These are phyloP conservation scores for Isurus oxyrinchus DNA, from an alignment of 2,113 vertebrate species.

Conservation along the genomic window DNA sequence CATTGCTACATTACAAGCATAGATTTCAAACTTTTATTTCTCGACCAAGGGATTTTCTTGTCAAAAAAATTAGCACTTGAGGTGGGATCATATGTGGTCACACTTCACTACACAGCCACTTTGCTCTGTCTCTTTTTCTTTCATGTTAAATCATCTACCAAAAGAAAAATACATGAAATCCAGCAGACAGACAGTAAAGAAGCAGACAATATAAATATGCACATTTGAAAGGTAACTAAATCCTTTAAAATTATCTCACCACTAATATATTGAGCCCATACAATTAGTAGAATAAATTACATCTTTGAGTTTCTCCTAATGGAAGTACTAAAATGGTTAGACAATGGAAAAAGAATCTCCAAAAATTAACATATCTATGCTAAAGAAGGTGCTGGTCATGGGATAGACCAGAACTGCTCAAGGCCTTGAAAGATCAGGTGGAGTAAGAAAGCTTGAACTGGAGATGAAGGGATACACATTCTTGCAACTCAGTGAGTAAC, in stretches of 20 bases:
- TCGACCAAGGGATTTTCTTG: neutral
- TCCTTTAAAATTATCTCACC: neutral
- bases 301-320: too few species aligned
- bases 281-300: neutral
- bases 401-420: too few species aligned
- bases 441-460: too few species aligned
- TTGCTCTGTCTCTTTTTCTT: neutral
- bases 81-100: neutral
- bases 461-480: too few species aligned
- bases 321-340: too few species aligned
- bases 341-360: too few species aligned
- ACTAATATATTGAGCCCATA: neutral
- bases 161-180: too few species aligned
- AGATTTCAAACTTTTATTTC: neutral
- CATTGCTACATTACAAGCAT: neutral
- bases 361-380: too few species aligned
- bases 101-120: neutral
- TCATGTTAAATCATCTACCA: neutral
- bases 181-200: neutral
- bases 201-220: neutral
- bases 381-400: too few species aligned
- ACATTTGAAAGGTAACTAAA: neutral
- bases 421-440: too few species aligned
- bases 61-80: neutral
- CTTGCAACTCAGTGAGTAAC: too few species aligned